These are phyloP conservation scores for Beroe forskalii DNA, from an alignment of 37 sponge, comb jelly and placozoan genomes.

Conservation along the genomic window DNA sequence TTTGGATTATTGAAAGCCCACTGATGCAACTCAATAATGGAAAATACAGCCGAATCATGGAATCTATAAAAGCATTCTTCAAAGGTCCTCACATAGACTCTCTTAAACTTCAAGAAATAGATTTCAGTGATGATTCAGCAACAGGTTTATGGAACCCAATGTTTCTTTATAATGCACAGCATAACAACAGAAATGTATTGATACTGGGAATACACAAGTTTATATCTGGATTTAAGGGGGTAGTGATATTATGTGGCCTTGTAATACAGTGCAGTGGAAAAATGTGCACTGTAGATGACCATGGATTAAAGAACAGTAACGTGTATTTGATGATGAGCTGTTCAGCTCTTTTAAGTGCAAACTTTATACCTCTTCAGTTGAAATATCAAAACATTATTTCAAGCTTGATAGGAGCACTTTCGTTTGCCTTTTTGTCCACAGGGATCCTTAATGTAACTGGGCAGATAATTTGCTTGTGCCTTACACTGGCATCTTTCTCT, in stretches of 20 bases:
- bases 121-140: slow-evolving; percentile 17
- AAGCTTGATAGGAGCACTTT: neutral
- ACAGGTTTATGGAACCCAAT: slow-evolving; percentile 10
- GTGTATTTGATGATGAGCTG: too few species aligned
- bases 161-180: neutral
- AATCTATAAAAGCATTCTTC: neutral
- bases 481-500: neutral
- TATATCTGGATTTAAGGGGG: neutral
- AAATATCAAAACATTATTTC: too few species aligned
- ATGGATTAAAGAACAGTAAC: too few species aligned
- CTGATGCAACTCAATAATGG: slow-evolving; percentile 33
- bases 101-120: slow-evolving; percentile 43
- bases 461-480: neutral
- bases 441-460: neutral
- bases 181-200: neutral
- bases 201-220: neutral
- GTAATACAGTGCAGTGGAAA: neutral
- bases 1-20: slow-evolving; percentile 15
- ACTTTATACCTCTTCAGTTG: too few species aligned
- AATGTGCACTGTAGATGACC: too few species aligned
- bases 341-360: too few species aligned
- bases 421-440: neutral
- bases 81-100: neutral
- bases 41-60: slow-evolving; percentile 29
- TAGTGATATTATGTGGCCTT: neutral